Percentiles rank a stretch among this genome's conserved stretches.
Evolutionary conservation across 2,888 invertebrate species (phyloP).

Genomic region (Ennomos erosarius): DNA sequence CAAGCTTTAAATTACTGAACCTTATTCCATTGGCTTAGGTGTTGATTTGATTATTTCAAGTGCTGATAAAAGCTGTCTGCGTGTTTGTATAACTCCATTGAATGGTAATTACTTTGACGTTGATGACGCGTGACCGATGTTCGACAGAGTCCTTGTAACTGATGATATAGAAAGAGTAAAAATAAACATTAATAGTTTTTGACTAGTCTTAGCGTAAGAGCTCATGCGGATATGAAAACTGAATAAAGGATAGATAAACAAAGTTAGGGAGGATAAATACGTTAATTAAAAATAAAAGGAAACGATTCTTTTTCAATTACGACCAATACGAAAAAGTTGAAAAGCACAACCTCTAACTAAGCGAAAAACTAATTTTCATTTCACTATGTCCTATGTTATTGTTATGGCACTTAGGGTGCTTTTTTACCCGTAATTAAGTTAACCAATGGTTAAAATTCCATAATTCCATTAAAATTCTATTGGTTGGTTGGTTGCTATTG

Average conservation of each 20-base stretch:
- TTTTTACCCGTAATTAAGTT: too few species aligned
- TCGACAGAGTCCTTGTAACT: slow-evolving; percentile 56
- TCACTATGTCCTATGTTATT: not conserved
- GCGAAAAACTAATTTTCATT: too few species aligned
- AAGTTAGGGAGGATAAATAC: too few species aligned
- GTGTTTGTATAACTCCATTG: slow-evolving; percentile 47
- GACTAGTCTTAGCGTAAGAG: slow-evolving; percentile 2
- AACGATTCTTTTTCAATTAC: too few species aligned
- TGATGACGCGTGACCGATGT: slow-evolving; percentile 65
- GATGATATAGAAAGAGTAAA: slow-evolving; percentile 50
- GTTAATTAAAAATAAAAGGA: too few species aligned
- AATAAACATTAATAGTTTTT: slow-evolving; percentile 44
- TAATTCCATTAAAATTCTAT: too few species aligned
- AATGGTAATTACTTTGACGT: slow-evolving; percentile 63
- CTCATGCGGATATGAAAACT: not conserved
- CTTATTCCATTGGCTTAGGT: slow-evolving; percentile 14
- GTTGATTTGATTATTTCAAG: not conserved
- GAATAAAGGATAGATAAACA: too few species aligned
- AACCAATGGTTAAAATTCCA: too few species aligned
- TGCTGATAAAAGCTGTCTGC: slow-evolving; percentile 14
- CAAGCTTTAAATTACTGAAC: slow-evolving; percentile 12
- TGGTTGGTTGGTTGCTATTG: too few species aligned
- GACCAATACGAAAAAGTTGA: too few species aligned
- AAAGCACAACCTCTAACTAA: too few species aligned
- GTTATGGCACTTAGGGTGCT: not conserved